Conservation (phyloP, 2,888 invertebrate species). For the Zaprionus bogoriensis region DNA sequence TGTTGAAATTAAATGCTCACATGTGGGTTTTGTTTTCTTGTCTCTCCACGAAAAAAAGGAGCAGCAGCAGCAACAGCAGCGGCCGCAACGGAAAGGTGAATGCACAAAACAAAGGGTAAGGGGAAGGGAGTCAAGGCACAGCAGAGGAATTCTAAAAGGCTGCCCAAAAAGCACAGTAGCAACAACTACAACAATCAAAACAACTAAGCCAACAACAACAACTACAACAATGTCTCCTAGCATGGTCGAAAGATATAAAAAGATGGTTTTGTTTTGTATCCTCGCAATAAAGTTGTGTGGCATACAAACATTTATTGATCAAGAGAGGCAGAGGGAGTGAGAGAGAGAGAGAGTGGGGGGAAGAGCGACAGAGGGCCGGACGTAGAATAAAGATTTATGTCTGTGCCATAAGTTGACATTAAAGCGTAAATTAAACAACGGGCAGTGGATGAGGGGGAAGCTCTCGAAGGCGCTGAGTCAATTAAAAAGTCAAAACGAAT, state of each 20-base stretch:
- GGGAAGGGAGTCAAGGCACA: not conserved
- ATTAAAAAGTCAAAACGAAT: not conserved
- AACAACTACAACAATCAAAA: conserved; percentile 39
- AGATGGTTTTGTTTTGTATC: conserved; percentile 35
- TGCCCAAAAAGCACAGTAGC: conserved; percentile 46
- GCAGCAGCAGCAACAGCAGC: not conserved
- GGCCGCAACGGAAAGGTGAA: conserved; percentile 28
- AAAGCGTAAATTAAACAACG: not conserved
- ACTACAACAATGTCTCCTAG: not conserved
- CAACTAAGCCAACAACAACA: conserved; percentile 6
- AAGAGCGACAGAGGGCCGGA: conserved; percentile 19
- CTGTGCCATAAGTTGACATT: not conserved
- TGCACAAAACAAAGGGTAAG: conserved; percentile 5
- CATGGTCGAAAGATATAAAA: conserved; percentile 26
- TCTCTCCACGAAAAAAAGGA: conserved; percentile 19
- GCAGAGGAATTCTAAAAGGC: conserved; percentile 9
- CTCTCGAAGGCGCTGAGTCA: not conserved
- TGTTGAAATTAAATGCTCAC: conserved; percentile 82
- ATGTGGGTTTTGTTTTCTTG: conserved; percentile 78
- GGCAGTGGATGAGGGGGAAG: not conserved
- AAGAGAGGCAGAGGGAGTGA: too few relatives aligned
- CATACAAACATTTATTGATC: conserved; percentile 34
- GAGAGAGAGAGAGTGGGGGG: too few relatives aligned
- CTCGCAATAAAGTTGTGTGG: conserved; percentile 47
- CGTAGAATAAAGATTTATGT: not conserved